Conservation (phyloP, 2,888 invertebrate species). For the Saturnia pavonia region DNA sequence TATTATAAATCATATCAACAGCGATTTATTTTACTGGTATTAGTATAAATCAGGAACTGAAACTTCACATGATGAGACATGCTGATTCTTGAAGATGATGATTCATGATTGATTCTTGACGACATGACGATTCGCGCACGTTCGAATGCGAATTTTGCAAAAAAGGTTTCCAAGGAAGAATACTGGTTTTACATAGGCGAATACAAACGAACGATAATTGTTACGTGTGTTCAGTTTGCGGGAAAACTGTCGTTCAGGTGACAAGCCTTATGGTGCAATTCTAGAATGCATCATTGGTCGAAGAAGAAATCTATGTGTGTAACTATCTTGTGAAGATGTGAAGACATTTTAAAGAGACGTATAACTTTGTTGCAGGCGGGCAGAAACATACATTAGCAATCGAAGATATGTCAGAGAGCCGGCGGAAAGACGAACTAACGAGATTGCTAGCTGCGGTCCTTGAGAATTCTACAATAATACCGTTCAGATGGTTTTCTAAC, state of each 20-base stretch:
- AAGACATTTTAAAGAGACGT: not conserved
- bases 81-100: no score
- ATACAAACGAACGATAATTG: conserved; percentile 75
- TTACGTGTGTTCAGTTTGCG: conserved; percentile 71
- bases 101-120: no score
- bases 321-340: not conserved
- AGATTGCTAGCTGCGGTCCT: conserved; percentile 39
- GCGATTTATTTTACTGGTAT: no score
- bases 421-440: conserved; percentile 40
- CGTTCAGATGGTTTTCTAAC: conserved; percentile 51
- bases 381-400: conserved; percentile 17
- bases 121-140: conserved; percentile 79
- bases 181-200: conserved; percentile 67
- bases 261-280: conserved; percentile 73
- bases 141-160: conserved; percentile 77
- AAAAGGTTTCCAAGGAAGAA: conserved; percentile 75
- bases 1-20: no score
- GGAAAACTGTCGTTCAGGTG: conserved; percentile 73
- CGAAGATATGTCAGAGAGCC: conserved; percentile 28
- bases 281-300: conserved; percentile 39
- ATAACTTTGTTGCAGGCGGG: conserved; percentile 35
- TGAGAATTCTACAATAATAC: conserved; percentile 49
- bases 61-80: conserved; percentile 80
- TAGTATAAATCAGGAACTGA: no score
- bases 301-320: not conserved